Conservation (phyloP, 2,888 invertebrate genomes). For the Neoascia interrupta region DNA sequence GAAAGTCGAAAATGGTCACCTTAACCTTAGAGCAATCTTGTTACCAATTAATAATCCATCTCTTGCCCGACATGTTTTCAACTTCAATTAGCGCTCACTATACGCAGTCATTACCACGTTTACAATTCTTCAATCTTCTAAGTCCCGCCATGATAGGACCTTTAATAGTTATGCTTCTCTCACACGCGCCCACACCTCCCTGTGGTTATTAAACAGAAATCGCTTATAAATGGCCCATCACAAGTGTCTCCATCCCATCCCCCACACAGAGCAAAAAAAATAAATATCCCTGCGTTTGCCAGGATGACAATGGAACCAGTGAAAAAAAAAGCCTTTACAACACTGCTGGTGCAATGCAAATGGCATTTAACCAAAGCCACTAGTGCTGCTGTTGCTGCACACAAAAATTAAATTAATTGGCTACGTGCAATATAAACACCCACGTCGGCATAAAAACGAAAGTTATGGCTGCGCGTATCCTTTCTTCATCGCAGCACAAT, state of each 20-base stretch:
- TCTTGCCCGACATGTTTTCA: neutral
- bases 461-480: constrained; percentile 52
- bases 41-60: too few relatives aligned
- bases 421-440: constrained; percentile 69
- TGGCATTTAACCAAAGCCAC: constrained; percentile 69
- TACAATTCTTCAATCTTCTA: constrained; percentile 60
- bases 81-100: constrained; percentile 45
- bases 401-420: constrained; percentile 70
- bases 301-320: constrained; percentile 28
- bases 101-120: constrained; percentile 34
- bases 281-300: constrained; percentile 59
- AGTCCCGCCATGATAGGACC: constrained; percentile 45
- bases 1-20: too few relatives aligned
- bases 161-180: neutral
- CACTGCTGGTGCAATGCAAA: constrained; percentile 66
- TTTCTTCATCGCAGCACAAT: too few relatives aligned
- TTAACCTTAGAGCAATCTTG: too few relatives aligned
- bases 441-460: constrained; percentile 69
- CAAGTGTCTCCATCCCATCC: neutral
- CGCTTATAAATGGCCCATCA: constrained; percentile 36
- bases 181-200: neutral
- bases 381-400: constrained; percentile 55
- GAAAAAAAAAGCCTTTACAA: constrained; percentile 14
- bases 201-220: constrained; percentile 12
- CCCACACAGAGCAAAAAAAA: constrained; percentile 33